Evolutionary conservation across 2,113 vertebrate species (phyloP), one percentile per base, ranked within the genome.

Genomic region (Stigmatopora argus): DNA sequence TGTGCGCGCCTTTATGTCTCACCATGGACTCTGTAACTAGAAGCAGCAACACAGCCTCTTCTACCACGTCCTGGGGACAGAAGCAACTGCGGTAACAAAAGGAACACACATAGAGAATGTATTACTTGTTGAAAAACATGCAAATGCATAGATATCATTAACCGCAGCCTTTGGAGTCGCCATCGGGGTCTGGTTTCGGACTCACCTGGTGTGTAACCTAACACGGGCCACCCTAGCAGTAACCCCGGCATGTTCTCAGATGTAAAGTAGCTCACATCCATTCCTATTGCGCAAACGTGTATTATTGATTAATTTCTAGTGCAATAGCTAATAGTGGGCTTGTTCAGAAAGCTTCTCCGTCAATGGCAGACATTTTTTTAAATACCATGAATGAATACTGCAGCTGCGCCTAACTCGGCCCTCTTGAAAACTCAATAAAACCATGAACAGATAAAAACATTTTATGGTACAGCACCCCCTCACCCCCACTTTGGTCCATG

Each of bases 21-120:
- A 99, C 96, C 97, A 98, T 99, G 67, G 96, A 96, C 83, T 99
- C 97, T 19, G 95, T 94, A 91, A 98, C 94, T 78, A 98, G 90
- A 55, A 99, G 93, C 71, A 99, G 91, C 72, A 99, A 89, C 52
- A 99, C 93, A 59, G 95, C 95, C 80, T 99, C 97, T 89, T 99
- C 97, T 41, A 98, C 93, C 79, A 96, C 97, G 90, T 98, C 95
- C 83, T 94, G 94, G 6, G 97, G 97, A 90, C 95, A 98, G 90
- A 96, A 98, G 53, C 90, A 91, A 82, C 96, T 98, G 92, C 79
- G 87, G 89, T 80, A 89, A 82, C 81, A 90, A 80, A 87, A 82
- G 12, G 83, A 85, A 75, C 71, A 80, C 73, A 69, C 79, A 81
- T 35, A 69, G 47, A 48, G 84, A 47, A n/a, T 52, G 46, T 64